Evolutionary conservation across 2,888 invertebrate species (phyloP), one percentile per base, ranked within the genome.

Genomic region (Heliconius cydno): DNA sequence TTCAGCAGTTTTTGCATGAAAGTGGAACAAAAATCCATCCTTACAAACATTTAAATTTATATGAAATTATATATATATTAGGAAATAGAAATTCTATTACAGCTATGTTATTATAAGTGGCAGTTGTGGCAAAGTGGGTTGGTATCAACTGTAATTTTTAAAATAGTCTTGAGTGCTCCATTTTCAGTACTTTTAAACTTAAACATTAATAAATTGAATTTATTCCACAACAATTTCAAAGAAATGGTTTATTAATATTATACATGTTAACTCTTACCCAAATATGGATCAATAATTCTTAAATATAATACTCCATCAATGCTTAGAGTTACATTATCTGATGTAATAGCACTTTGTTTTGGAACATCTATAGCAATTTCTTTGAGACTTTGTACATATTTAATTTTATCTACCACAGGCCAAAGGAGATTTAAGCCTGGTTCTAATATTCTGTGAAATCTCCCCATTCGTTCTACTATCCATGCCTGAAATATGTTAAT

Each of bases 331-430:
- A 99, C 99, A 95, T 99, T 99, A 92, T 99, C 99, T 80, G 98
- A 96, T 25, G 99, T 99, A 86, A 99, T 99, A 30, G 99, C 99
- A 91, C 98, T 98, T 92, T 99, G 99, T 90, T 99, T 98, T 0
- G 99, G 99, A 78, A 99, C 98, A 95, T 99, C 99, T 86, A 99
- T 99, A 0, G 99, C 99, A 85, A 99, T 98, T 97, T 99, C 99
- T 91, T 99, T 99, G 66, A 99, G 93, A 92, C 98, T 98, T 92
- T 99, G 99, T 22, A 99, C 99, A 95, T 99, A 99, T 93, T 98
- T 98, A 38, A 99, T 97, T 90, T 96, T 96, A 91, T 99, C 99
- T 71, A 99, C 95, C 80, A 99, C 92, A 0, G 99, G 99, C 87
- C 99, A 96, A 22, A 99, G 93, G 76, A 99, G 88, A 90, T 99